These are phyloP conservation scores for Apamea crenata DNA, from an alignment of 2,888 invertebrate species.

Conservation along the genomic window DNA sequence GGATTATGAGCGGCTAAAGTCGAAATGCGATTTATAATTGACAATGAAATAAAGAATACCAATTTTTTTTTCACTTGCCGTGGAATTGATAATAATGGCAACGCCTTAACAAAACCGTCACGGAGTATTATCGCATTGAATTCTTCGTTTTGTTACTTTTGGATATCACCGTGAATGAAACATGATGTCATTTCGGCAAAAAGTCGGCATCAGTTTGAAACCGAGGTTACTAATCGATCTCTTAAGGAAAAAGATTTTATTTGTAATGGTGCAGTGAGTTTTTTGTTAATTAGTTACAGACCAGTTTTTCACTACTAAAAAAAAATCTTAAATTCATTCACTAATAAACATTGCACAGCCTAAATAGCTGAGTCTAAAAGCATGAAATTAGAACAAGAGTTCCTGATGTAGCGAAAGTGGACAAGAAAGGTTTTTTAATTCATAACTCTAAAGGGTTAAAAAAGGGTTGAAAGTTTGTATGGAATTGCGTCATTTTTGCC, in stretches of 20 bases:
- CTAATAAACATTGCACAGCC: neutral
- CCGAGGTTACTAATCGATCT: slow-evolving; percentile 34
- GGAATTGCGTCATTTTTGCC: neutral
- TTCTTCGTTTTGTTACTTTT: slow-evolving; percentile 70
- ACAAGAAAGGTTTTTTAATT: neutral
- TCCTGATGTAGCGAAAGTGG: neutral
- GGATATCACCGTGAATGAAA: slow-evolving; percentile 68
- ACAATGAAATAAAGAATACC: slow-evolving; percentile 71
- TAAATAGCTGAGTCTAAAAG: no score
- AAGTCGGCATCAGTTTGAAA: slow-evolving; percentile 56
- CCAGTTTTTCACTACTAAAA: neutral
- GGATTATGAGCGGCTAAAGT: slow-evolving; percentile 62
- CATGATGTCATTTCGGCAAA: slow-evolving; percentile 69
- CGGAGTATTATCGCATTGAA: slow-evolving; percentile 73
- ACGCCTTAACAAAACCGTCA: slow-evolving; percentile 76
- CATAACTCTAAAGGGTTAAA: no score
- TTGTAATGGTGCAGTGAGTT: slow-evolving; percentile 15
- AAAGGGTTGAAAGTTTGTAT: neutral
- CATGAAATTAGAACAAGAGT: neutral
- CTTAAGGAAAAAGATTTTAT: slow-evolving; percentile 13
- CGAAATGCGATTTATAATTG: slow-evolving; percentile 72
- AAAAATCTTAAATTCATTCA: neutral
- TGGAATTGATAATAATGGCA: slow-evolving; percentile 82
- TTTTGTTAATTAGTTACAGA: neutral
- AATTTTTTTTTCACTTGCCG: slow-evolving; percentile 72